phyloP scores from a whole-genome alignment of 2,113 vertebrate species.

The Hippocampus mohnikei region DNA sequence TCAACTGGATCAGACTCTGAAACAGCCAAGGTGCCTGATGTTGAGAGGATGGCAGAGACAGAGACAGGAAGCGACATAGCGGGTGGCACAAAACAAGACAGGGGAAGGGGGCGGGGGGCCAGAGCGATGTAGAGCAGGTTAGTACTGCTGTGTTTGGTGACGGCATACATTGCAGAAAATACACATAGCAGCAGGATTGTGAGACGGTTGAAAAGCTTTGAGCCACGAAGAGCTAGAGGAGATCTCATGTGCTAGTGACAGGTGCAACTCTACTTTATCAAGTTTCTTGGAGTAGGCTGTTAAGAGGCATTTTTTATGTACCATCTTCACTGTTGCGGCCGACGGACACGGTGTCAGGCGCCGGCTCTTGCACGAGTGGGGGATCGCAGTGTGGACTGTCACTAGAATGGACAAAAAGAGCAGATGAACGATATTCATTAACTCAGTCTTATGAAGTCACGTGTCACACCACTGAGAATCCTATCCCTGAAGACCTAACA shows the following conservation, averaged over 20 bases:
- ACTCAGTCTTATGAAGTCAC: neutral
- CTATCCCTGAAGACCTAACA: neutral
- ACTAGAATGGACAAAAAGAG: conserved; percentile 67
- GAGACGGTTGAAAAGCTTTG: conserved; percentile 29
- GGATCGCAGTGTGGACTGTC: conserved; percentile 91
- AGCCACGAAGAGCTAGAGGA: conserved; percentile 25
- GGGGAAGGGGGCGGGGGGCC: conserved; percentile 15
- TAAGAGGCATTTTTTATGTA: conserved; percentile 51
- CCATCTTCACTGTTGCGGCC: conserved; percentile 92
- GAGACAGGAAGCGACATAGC: conserved; percentile 32
- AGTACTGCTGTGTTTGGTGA: conserved; percentile 39
- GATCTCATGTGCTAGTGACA: conserved; percentile 14
- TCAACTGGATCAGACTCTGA: conserved; percentile 91
- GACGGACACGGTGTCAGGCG: conserved; percentile 79
- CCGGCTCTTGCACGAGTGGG: conserved; percentile 82
- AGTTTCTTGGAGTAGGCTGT: neutral
- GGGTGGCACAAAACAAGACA: conserved; percentile 9
- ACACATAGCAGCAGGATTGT: conserved; percentile 25
- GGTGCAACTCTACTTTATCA: neutral
- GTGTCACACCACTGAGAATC: conserved; percentile 1
- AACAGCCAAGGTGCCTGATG: conserved; percentile 72
- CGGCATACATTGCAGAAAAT: conserved; percentile 11
- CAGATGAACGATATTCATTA: conserved; percentile 18
- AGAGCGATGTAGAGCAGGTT: conserved; percentile 62
- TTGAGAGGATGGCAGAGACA: conserved; percentile 48